Base-by-base conservation (phyloP, 2,113 vertebrate species). In the Arvicanthis niloticus region DNA sequence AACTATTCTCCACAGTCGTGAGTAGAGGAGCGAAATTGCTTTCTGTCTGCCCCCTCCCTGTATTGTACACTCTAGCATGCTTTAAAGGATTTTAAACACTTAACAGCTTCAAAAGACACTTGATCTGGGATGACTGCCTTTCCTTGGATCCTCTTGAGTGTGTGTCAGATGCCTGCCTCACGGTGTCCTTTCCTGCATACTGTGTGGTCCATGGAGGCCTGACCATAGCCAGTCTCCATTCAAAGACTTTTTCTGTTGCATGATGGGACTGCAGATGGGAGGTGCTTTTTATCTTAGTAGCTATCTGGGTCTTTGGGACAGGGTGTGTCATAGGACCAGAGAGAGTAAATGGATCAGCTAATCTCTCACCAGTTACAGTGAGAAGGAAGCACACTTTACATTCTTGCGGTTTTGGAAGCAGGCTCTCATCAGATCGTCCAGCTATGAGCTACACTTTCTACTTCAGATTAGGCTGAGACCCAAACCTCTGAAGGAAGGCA, bases 21-120 rank as follows among this genome's bases (percentile, higher is more conserved):
- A 75, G 16, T 86, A 34, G 77, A 89, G 96, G 53, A 62, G 58
- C 68, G 31, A 31, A 88, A 68, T 70, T 95, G 6, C 37, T 96
- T 96, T 82, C 77, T 67, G 73, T 72, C 45, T 53, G 8, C 15
- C 42, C 56, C 65, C 5, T 26, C n/a, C 73, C 31, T 29, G 11
- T 7, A 16, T 60, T 0, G 1, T 13, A 82, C 42, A 60, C 24
- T 45, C 58, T 40, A 53, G 48, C 68, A 72, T 75, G 62, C 95
- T 95, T 94, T 90, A 94, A 82, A 75, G 58, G 60, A 72, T 87
- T 95, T 92, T 48, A 96, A 96, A 60, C 95, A 92, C 78, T 96
- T 96, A 81, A 70, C 19, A 72, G 72, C 91, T 95, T 67, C 87
- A 93, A 65, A 94, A 89, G 90, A 58, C 53, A 53, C 48, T 94